Conservation (phyloP, 2,113 vertebrate genomes). For the Coptodon rendalli region DNA sequence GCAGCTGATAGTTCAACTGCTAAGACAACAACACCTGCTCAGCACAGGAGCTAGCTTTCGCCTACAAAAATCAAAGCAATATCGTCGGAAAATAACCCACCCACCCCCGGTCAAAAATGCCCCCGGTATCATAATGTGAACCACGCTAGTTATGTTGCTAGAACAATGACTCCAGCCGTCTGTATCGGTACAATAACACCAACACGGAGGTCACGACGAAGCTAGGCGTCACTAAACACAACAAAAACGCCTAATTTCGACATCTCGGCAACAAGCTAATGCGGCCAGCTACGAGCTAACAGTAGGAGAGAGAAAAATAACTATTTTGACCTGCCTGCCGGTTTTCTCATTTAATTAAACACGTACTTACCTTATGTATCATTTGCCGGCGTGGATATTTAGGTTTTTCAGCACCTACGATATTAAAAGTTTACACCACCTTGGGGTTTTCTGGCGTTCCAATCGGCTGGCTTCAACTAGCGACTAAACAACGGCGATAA, state of each 20-base stretch:
- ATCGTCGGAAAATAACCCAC: neutral
- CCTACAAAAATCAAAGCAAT: neutral
- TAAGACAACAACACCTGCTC: neutral
- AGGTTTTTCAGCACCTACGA: neutral
- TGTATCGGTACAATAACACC: neutral
- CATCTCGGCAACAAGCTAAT: neutral
- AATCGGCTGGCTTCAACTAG: neutral
- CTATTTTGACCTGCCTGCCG: neutral
- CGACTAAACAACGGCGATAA: neutral
- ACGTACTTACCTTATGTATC: conserved; percentile 5
- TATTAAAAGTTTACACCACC: neutral
- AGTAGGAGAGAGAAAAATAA: neutral
- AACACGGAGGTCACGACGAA: neutral
- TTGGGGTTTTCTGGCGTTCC: neutral
- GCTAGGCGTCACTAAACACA: neutral
- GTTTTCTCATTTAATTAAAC: neutral
- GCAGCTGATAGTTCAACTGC: neutral
- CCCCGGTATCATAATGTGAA: neutral
- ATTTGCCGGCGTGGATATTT: neutral
- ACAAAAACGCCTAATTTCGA: neutral
- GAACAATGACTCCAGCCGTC: neutral
- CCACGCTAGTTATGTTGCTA: neutral
- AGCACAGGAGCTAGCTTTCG: neutral
- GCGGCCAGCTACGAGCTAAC: neutral
- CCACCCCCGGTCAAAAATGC: neutral